Evolutionary conservation across 2,113 vertebrate species (phyloP), one percentile per base, ranked within the genome.

Genomic region (Uria aalge): DNA sequence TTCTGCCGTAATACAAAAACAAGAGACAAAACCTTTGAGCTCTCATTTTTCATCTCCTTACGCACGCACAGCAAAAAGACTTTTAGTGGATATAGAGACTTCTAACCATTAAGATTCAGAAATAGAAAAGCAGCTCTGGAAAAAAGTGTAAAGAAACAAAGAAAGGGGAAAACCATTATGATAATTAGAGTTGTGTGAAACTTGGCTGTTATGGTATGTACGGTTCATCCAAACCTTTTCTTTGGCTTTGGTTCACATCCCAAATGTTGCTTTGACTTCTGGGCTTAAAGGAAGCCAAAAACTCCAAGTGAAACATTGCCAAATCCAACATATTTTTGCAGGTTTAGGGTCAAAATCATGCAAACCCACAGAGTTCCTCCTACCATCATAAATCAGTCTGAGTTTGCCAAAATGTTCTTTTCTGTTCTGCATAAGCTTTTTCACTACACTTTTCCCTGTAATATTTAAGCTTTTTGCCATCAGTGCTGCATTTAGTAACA

Each of bases 191-290:
- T 50, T 92, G 84, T 78, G 75, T 77, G 77, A 96, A 95, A 93
- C 81, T 96, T 96, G 87, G 91, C 93, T 90, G 85, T 96, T 82
- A 94, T 63, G 74, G 77, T 57, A 93, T 41, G 60, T 38, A 91
- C 5, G 15, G 90, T 77, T 94, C 91, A 94, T 92, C 85, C 91
- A 88, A 95, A 91, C 57, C 78, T 95, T 96, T 94, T 93, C 43
- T 69, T 97, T 97, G 95, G 96, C 96, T 90, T 92, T 89, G 57
- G 34, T 95, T 97, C 87, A 73, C n/a, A 71, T 55, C 76, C 87
- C 62, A 94, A 94, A 95, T 41, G 82, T 92, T 96, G 69, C 93
- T 97, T 93, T 96, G 95, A 97, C 96, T 97, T 97, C 95, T 96
- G 85, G 86, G 79, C 62, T 95, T 86, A 81, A 94, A 94, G 68